A percentile compares a stretch with the other conserved stretches of the same genome.
Conservation (phyloP, 1,140 invertebrate genomes). For the Bilobella aurantiaca region DNA sequence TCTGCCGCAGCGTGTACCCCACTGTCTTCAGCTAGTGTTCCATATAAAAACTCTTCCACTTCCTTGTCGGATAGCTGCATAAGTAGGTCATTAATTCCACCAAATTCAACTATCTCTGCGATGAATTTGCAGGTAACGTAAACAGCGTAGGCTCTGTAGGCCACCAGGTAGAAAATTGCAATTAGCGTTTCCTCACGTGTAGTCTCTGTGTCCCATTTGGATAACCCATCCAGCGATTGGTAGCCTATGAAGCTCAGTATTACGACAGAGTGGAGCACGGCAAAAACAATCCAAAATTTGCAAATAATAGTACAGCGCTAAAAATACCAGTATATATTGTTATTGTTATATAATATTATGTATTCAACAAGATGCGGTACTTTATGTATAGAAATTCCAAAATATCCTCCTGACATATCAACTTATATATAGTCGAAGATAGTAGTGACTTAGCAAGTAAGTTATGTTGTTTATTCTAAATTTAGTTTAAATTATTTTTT, state of each 20-base stretch:
- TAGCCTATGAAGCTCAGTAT: not conserved
- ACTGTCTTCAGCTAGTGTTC: not conserved
- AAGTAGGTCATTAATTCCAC: not conserved
- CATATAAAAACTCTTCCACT: not conserved
- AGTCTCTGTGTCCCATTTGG: not conserved
- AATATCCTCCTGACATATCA: too few relatives aligned
- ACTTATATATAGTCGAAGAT: too few relatives aligned
- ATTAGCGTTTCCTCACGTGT: not conserved
- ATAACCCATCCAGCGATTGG: not conserved
- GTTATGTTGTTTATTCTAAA: too few relatives aligned
- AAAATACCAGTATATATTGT: too few relatives aligned
- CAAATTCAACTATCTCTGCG: not conserved
- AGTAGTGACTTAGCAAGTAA: too few relatives aligned
- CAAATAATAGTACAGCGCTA: not conserved
- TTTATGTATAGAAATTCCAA: too few relatives aligned
- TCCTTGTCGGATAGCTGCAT: not conserved
- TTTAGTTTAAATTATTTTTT: too few relatives aligned
- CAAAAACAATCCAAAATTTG: not conserved
- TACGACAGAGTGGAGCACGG: not conserved
- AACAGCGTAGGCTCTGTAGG: not conserved
- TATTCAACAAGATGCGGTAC: too few relatives aligned
- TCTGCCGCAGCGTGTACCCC: too few relatives aligned
- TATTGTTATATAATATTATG: too few relatives aligned
- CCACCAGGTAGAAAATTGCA: not conserved
- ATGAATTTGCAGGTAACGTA: not conserved